phyloP scores from a whole-genome alignment of 2,888 invertebrate species.

The Penaeus monodon region DNA sequence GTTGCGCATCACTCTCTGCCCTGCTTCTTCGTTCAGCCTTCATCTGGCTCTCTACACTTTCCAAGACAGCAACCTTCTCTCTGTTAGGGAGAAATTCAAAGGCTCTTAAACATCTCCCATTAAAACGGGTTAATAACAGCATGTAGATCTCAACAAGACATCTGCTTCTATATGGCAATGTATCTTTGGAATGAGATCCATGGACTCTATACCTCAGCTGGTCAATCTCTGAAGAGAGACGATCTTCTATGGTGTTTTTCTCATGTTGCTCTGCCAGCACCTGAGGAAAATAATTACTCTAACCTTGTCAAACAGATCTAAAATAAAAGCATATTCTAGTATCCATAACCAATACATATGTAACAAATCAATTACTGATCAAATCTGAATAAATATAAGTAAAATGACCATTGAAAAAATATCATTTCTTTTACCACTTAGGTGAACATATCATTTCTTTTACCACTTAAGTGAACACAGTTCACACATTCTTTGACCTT shows the following conservation, averaged over 20 bases:
- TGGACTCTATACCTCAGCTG: slow-evolving; percentile 69
- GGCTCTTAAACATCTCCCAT: background rate
- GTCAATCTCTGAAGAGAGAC: slow-evolving; percentile 72
- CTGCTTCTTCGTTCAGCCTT: slow-evolving; percentile 68
- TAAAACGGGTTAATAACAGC: background rate
- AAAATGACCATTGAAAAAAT: too few species aligned
- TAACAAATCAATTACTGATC: too few species aligned
- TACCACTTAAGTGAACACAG: too few species aligned
- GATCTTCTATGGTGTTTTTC: slow-evolving; percentile 73
- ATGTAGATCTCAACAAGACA: too few species aligned
- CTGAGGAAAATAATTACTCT: slow-evolving; percentile 26
- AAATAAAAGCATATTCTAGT: too few species aligned
- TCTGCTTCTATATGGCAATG: too few species aligned
- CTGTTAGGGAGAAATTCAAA: slow-evolving; percentile 26
- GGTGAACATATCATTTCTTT: too few species aligned
- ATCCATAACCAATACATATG: too few species aligned
- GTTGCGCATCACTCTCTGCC: slow-evolving; percentile 68
- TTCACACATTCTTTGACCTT: too few species aligned
- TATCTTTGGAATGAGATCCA: background rate
- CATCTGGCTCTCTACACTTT: slow-evolving; percentile 70
- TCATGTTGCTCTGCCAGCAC: slow-evolving; percentile 74
- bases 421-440: too few species aligned
- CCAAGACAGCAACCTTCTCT: slow-evolving; percentile 65
- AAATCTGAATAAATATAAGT: too few species aligned
- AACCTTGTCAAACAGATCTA: too few species aligned